These are phyloP conservation scores for Balearica regulorum DNA, from an alignment of 2,797 vertebrate species.

Conservation along the genomic window DNA sequence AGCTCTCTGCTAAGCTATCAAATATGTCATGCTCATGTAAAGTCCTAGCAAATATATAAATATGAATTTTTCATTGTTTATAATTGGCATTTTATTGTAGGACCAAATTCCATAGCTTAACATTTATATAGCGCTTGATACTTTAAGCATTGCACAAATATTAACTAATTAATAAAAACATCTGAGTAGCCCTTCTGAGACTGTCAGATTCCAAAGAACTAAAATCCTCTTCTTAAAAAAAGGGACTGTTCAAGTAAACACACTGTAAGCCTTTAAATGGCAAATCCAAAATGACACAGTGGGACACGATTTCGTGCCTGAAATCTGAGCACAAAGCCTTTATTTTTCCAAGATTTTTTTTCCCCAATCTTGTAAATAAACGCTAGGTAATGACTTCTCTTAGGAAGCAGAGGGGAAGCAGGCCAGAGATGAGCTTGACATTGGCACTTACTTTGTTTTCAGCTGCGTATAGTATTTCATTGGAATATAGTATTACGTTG, in stretches of 20 bases:
- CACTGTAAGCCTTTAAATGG: not conserved
- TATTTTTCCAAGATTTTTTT: constrained; percentile 17
- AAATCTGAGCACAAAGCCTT: constrained; percentile 14
- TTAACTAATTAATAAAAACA: constrained; percentile 60
- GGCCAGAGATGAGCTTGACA: constrained; percentile 43
- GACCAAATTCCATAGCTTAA: constrained; percentile 45
- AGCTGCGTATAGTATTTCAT: constrained; percentile 8
- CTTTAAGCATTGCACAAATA: constrained; percentile 57
- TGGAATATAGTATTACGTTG: constrained; percentile 15
- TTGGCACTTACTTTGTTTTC: constrained; percentile 50
- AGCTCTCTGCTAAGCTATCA: constrained; percentile 25
- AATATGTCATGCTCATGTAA: constrained; percentile 10
- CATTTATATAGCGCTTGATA: constrained; percentile 34
- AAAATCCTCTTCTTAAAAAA: constrained; percentile 14
- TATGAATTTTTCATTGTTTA: constrained; percentile 41
- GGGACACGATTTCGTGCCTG: constrained; percentile 32
- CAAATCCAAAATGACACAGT: constrained; percentile 42
- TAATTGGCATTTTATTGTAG: constrained; percentile 37
- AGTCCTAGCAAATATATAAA: constrained; percentile 46
- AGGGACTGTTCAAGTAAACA: not conserved
- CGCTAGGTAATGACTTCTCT: constrained; percentile 9
- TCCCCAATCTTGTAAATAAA: constrained; percentile 29
- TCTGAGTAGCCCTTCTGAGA: constrained; percentile 52
- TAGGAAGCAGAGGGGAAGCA: constrained; percentile 6
- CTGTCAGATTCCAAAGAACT: constrained; percentile 35